Conservation (phyloP, 2,113 vertebrate genomes). For the Guaruba guarouba region DNA sequence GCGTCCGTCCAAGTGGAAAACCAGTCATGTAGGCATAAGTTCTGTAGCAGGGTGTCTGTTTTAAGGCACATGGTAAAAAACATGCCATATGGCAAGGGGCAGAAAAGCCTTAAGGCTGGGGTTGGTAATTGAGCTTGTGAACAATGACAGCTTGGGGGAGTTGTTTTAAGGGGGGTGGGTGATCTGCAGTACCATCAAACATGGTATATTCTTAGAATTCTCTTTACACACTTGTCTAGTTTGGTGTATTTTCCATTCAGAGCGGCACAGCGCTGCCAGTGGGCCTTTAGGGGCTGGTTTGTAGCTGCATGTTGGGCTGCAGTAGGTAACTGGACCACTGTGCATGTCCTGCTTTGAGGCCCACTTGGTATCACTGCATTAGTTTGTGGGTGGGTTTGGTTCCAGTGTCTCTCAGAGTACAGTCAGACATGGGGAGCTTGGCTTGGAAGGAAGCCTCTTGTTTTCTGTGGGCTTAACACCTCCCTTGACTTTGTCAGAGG, state of each 20-base stretch:
- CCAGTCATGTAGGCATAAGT: background rate
- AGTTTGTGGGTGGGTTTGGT: background rate
- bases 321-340: background rate
- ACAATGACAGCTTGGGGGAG: background rate
- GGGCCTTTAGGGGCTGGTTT: background rate
- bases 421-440: background rate
- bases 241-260: background rate
- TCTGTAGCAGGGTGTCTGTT: background rate
- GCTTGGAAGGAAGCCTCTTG: background rate
- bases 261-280: background rate
- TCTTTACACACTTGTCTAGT: background rate
- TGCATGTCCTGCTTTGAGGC: background rate
- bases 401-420: background rate
- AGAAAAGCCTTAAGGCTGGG: background rate
- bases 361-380: background rate
- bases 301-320: background rate
- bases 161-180: background rate
- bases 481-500: background rate
- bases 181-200: background rate
- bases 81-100: background rate
- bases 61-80: background rate
- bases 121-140: background rate
- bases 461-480: background rate
- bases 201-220: background rate
- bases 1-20: background rate